Evolutionary conservation across 37 sponge, comb jelly and placozoan species (phyloP).

Genomic region (Agelas oroides): DNA sequence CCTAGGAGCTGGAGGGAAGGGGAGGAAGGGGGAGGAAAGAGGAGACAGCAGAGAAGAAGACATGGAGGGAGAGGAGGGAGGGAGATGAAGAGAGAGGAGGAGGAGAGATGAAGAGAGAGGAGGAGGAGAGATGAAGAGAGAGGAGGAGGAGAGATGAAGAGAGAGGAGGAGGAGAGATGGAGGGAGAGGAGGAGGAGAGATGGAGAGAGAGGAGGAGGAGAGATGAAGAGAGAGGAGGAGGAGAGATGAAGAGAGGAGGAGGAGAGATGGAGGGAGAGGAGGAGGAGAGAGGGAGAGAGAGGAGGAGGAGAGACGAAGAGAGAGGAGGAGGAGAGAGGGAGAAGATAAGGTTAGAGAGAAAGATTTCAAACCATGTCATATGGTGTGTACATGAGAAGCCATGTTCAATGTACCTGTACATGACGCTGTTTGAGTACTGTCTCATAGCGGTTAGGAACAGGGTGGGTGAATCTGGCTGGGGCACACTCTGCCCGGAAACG

Average conservation of each 20-base stretch:
- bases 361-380: too few species aligned
- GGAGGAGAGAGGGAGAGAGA: too few species aligned
- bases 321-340: neutral
- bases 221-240: too few species aligned
- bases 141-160: too few species aligned
- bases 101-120: neutral
- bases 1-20: conserved; percentile 86
- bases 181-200: too few species aligned
- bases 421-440: conserved; percentile 96
- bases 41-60: too few species aligned
- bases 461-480: conserved; percentile 75
- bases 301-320: neutral
- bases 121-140: too few species aligned
- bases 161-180: too few species aligned
- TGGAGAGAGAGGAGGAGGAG: neutral
- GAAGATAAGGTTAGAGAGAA: too few species aligned
- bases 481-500: conserved; percentile 72
- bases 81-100: neutral
- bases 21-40: neutral
- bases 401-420: conserved; percentile 71
- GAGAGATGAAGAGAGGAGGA: neutral
- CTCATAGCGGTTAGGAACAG: conserved; percentile 90
- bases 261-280: too few species aligned
- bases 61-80: neutral
- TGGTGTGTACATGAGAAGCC: neutral